Base-by-base conservation (phyloP, 2,797 vertebrate species). In the Lepus townsendii region DNA sequence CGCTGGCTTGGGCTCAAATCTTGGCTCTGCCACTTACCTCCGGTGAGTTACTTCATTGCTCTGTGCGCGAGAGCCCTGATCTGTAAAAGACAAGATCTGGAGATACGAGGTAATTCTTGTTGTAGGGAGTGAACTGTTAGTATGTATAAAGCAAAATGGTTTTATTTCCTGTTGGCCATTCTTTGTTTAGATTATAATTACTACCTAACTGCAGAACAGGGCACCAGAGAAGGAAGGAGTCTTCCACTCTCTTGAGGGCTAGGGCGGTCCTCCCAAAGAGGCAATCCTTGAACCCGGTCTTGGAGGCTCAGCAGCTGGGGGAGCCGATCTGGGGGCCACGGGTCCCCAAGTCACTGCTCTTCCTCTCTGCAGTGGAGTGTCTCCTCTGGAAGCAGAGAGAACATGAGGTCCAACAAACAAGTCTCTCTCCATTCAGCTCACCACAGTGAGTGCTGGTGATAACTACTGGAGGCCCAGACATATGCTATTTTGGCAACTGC, bases 11-110 rank as follows among this genome's bases (percentile, higher is more conserved):
- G 24, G 13, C n/a, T 85, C 38, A 60, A 0, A 35, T 78, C 65
- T 35, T 79, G 19, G n/a, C 12, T 92, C 82, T 88, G 7, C 90
- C 52, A 54, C 71, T 88, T 95, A 75, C 54, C 42, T 62, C 62
- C n/a, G 6, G 10, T 50, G 11, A 79, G 16, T 86, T 78, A 68
- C 9, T 79, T 88, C 38, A 32, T 84, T 72, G 72, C 65, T 75
- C 6, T 69, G 54, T 86, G 27, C 38, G 47, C 94, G 9, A 47
- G 38, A 69, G 38, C 16, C 52, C 42, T 80, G 68, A 63, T 63
- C 66, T 76, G 5, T 71, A 87, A 91, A 80, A 77, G 47, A 76
- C 62, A 82, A 57, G 22, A 57, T 66, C 3, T 57, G 19, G 26
- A 77, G 35, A 32, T 47, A 30, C 5, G 26, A 69, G 38, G 0